A percentile compares a stretch with the other conserved stretches of the same genome.
Conservation (phyloP, 2,797 vertebrate species). For the Lycodopsis pacificus region DNA sequence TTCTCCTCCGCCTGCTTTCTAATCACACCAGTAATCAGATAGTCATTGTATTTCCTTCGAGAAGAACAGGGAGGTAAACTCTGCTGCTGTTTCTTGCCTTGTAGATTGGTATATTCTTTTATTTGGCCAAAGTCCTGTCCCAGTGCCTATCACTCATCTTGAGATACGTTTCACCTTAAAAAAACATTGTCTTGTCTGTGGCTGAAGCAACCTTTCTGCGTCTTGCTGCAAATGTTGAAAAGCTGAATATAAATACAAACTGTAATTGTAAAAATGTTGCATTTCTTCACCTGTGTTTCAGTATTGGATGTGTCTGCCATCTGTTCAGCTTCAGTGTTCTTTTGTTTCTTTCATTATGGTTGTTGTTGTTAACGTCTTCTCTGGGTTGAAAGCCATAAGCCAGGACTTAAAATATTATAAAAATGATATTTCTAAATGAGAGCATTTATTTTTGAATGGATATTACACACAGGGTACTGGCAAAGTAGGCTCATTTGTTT, state of each 20-base stretch:
- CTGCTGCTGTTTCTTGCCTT: neutral
- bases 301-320: constrained; percentile 2
- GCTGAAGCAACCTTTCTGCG: neutral
- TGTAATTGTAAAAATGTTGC: neutral
- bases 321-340: constrained; percentile 13
- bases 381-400: constrained; percentile 8
- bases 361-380: constrained; percentile 7
- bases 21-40: neutral
- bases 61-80: neutral
- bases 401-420: neutral
- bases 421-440: neutral
- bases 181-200: neutral
- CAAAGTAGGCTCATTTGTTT: neutral
- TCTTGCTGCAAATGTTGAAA: neutral
- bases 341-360: constrained; percentile 12
- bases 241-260: neutral
- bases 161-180: neutral
- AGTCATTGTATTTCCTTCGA: neutral
- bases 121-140: neutral
- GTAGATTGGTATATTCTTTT: neutral
- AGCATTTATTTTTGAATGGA: constrained; percentile 3
- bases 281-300: constrained; percentile 4
- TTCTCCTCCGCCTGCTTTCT: neutral
- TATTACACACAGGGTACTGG: neutral
- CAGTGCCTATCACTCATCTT: neutral